Evolutionary conservation across 2,888 invertebrate species (phyloP).

Genomic region (Drosophila nr. perissopoda): DNA sequence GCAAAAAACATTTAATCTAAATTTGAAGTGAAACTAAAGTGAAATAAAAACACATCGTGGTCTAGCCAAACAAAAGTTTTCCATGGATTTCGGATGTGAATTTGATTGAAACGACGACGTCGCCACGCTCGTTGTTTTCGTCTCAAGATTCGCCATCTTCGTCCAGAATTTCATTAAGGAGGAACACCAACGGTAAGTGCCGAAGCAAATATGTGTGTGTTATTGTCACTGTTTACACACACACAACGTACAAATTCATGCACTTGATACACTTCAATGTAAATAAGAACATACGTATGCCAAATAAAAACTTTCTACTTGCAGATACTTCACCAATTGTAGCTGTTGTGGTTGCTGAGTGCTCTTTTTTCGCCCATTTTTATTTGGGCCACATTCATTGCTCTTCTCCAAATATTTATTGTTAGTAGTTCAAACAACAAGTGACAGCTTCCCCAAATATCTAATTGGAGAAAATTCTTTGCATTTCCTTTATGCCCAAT

Average conservation of each 20-base stretch:
- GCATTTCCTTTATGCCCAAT: constrained; percentile 30
- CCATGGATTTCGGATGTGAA: constrained; percentile 42
- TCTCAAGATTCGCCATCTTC: constrained; percentile 53
- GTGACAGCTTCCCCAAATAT: constrained; percentile 35
- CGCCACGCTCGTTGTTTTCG: constrained; percentile 41
- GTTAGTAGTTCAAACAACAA: constrained; percentile 22
- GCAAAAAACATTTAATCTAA: constrained; percentile 60
- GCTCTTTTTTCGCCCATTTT: constrained; percentile 1
- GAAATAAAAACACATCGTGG: constrained; percentile 29
- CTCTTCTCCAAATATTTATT: constrained; percentile 1
- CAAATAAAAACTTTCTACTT: constrained; percentile 46
- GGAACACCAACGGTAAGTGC: constrained; percentile 54
- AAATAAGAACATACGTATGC: background rate
- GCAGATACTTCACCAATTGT: constrained; percentile 1
- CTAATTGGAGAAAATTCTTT: constrained; percentile 55
- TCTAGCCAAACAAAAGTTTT: constrained; percentile 23
- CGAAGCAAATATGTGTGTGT: constrained; percentile 40
- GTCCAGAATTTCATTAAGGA: constrained; percentile 50
- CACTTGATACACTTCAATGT: background rate
- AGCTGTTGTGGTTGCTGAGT: constrained; percentile 10
- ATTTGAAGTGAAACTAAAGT: constrained; percentile 55
- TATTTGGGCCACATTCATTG: constrained; percentile 20
- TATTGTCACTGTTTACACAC: constrained; percentile 36
- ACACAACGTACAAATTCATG: background rate
- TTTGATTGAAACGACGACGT: constrained; percentile 50